Evolutionary conservation across 2,888 invertebrate species (phyloP).

Genomic region (Phortica okadai): DNA sequence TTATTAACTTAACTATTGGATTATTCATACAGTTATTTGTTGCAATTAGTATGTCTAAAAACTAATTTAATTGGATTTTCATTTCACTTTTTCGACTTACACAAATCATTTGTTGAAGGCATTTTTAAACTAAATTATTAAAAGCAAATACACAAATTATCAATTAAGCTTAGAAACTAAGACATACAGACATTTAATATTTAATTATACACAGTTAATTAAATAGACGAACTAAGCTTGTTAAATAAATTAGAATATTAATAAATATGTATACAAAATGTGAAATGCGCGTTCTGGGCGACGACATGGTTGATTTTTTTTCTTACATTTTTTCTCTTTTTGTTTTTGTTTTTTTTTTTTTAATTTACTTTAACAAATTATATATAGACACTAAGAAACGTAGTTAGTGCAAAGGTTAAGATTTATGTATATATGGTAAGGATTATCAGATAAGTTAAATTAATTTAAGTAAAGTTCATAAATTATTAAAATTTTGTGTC

Average conservation of each 20-base stretch:
- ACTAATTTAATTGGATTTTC: conserved; percentile 46
- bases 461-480: conserved; percentile 24
- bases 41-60: conserved; percentile 9
- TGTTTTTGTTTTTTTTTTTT: not conserved
- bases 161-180: not conserved
- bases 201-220: conserved; percentile 38
- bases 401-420: conserved; percentile 4
- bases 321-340: not conserved
- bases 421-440: conserved; percentile 21
- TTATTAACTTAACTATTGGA: conserved; percentile 1
- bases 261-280: conserved; percentile 54
- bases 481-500: conserved; percentile 57
- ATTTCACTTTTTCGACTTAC: conserved; percentile 31
- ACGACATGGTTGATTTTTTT: conserved; percentile 49
- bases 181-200: conserved; percentile 44
- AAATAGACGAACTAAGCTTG: conserved; percentile 46
- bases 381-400: conserved; percentile 12
- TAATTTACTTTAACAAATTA: not conserved
- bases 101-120: conserved; percentile 46
- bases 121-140: not conserved
- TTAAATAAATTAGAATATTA: conserved; percentile 58
- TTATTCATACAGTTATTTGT: not conserved
- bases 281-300: conserved; percentile 66
- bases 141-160: conserved; percentile 1
- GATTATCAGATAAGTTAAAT: conserved; percentile 30